These are phyloP conservation scores for Aphis gossypii DNA, from an alignment of 1,140 invertebrate species.

Conservation along the genomic window DNA sequence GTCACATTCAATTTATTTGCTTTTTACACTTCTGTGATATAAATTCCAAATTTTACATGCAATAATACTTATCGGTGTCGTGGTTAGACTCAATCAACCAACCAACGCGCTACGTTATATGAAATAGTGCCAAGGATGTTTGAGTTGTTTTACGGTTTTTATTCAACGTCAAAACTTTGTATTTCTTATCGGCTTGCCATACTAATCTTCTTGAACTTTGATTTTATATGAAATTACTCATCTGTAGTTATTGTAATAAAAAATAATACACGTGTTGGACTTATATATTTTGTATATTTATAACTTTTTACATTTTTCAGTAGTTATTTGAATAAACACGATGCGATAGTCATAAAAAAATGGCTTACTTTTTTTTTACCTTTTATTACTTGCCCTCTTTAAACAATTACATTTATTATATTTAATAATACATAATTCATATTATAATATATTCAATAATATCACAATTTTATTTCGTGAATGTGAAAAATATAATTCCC, in stretches of 20 bases:
- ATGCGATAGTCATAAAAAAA: background rate
- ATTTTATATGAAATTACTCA: background rate
- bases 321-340: background rate
- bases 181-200: background rate
- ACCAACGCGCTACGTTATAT: background rate
- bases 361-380: background rate
- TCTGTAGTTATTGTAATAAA: background rate
- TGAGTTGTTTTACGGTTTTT: background rate
- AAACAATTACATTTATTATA: background rate
- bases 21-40: background rate
- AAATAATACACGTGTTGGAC: background rate
- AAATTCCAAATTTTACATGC: background rate
- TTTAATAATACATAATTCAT: background rate
- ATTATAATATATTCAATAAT: background rate
- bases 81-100: background rate
- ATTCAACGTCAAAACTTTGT: background rate
- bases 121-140: background rate
- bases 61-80: background rate
- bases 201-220: background rate
- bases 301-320: background rate
- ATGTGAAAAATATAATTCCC: background rate
- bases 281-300: background rate
- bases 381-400: background rate
- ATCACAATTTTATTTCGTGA: background rate
- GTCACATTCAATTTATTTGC: background rate